These are phyloP conservation scores for Nerophis ophidion DNA, from an alignment of 2,113 vertebrate species.

Conservation along the genomic window DNA sequence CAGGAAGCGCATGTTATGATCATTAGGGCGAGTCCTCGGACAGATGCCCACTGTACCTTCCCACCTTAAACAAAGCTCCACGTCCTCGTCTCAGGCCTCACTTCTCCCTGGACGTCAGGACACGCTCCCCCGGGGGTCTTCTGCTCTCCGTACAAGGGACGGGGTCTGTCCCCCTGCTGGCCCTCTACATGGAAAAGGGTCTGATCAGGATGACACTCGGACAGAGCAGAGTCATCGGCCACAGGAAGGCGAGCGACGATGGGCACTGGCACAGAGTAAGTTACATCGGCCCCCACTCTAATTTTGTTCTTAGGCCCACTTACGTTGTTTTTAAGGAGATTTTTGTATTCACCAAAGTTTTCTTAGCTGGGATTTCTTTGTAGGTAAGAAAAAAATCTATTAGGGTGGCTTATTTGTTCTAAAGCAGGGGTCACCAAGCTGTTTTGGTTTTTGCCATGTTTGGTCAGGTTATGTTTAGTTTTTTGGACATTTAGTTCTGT, in stretches of 20 bases:
- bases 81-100: slow-evolving; percentile 66
- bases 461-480: too few species aligned
- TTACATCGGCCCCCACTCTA: background rate
- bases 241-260: slow-evolving; percentile 73
- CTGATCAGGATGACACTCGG: slow-evolving; percentile 71
- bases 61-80: too few species aligned
- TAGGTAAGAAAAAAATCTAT: too few species aligned
- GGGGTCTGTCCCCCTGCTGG: slow-evolving; percentile 58
- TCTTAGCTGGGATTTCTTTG: too few species aligned
- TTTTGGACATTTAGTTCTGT: too few species aligned
- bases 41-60: background rate
- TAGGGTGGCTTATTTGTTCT: too few species aligned
- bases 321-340: too few species aligned
- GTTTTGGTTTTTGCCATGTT: too few species aligned
- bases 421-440: too few species aligned
- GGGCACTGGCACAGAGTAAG: slow-evolving; percentile 79
- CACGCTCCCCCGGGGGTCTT: slow-evolving; percentile 70
- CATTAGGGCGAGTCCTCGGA: background rate
- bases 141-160: slow-evolving; percentile 68
- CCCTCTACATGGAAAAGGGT: slow-evolving; percentile 77
- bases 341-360: too few species aligned
- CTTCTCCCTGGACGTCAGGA: slow-evolving; percentile 77
- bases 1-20: background rate
- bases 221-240: slow-evolving; percentile 67
- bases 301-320: too few species aligned